phyloP scores from a whole-genome alignment of 2,797 vertebrate genomes.

The Furcifer pardalis region DNA sequence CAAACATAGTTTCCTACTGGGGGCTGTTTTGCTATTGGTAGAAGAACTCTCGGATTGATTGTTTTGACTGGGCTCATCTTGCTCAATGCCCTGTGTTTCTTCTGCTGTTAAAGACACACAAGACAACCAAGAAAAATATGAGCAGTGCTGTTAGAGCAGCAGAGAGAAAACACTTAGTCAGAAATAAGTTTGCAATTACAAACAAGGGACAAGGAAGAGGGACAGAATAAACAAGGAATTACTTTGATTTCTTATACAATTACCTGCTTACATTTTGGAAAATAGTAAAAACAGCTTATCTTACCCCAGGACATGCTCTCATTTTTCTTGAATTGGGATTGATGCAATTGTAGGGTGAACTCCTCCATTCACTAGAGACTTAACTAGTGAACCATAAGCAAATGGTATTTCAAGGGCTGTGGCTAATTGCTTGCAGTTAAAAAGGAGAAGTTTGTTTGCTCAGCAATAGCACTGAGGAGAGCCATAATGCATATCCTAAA shows the following conservation, averaged over 20 bases:
- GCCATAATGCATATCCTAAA: constrained; percentile 25
- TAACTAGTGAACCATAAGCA: constrained; percentile 13
- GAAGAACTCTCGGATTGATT: neutral
- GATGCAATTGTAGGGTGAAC: constrained; percentile 12
- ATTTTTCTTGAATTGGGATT: constrained; percentile 1
- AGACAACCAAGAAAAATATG: neutral
- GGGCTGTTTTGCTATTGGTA: neutral
- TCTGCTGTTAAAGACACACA: neutral
- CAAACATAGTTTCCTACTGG: neutral
- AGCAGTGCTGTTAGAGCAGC: neutral
- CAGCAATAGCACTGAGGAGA: constrained; percentile 15
- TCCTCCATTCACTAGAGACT: constrained; percentile 4
- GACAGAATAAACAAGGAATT: neutral
- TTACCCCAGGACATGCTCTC: neutral
- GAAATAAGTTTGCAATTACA: neutral
- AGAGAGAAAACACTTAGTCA: neutral
- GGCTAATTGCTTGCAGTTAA: constrained; percentile 30
- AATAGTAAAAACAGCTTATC: constrained; percentile 23
- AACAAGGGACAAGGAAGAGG: fast-evolving
- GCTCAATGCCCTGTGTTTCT: neutral
- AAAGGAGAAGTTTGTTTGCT: constrained; percentile 12
- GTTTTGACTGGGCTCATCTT: neutral
- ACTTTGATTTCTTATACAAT: neutral
- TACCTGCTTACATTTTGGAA: neutral
- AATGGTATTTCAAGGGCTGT: neutral